Percentiles rank a stretch among this genome's conserved stretches.
Evolutionary conservation across 2,797 vertebrate genomes (phyloP).

Genomic region (Myotis vivesi): DNA sequence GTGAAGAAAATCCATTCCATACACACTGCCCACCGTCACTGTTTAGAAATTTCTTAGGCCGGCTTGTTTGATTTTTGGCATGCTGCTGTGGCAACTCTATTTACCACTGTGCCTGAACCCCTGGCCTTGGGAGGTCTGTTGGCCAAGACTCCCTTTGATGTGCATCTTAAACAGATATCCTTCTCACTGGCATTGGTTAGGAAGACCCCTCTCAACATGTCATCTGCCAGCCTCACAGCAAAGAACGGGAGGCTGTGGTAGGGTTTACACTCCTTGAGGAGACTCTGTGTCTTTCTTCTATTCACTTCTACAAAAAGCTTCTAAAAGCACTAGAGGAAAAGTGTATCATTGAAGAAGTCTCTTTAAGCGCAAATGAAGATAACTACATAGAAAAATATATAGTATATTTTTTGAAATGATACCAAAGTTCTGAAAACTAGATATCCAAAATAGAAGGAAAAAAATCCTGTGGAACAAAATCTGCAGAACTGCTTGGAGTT

Average conservation of each 20-base stretch:
- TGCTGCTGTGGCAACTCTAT: neutral
- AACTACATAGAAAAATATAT: neutral
- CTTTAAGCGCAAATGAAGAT: neutral
- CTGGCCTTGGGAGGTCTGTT: neutral
- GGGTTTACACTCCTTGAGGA: neutral
- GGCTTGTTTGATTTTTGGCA: neutral
- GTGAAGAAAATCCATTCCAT: neutral
- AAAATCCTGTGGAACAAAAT: neutral
- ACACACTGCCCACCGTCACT: neutral
- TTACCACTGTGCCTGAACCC: neutral
- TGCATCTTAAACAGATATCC: neutral
- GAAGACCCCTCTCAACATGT: neutral
- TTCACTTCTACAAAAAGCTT: neutral
- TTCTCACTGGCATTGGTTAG: neutral
- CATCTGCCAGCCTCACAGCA: neutral
- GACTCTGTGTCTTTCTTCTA: neutral
- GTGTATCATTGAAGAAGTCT: neutral
- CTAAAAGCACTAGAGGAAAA: neutral
- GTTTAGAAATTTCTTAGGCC: neutral
- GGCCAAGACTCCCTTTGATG: neutral
- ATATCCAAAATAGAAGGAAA: neutral
- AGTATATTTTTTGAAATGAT: constrained; percentile 21
- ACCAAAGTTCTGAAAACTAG: neutral
- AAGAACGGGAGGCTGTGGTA: neutral
- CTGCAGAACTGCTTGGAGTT: neutral